Base-by-base conservation (phyloP, 2,113 vertebrate species). In the Chunga burmeisteri region DNA sequence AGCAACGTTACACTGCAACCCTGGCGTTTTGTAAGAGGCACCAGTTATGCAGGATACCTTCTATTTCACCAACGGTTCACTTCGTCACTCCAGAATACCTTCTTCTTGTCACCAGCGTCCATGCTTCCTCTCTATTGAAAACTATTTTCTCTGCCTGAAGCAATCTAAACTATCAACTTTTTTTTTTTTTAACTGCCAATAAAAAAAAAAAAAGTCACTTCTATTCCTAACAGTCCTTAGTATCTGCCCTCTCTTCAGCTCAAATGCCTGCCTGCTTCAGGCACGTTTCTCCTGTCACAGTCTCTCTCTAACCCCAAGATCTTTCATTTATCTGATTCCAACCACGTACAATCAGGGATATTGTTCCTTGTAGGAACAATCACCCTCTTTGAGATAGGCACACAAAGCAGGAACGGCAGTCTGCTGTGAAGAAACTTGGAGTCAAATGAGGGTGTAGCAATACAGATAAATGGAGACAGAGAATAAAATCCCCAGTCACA, bases 361-460 rank as follows among this genome's bases (percentile, higher is more conserved):
- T 32, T 66, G 16, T 66, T 93, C 32, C 62, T 78, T 36, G 40
- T 9, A 82, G 70, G 58, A 88, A 82, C 25, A 70, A 49, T 68
- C 14, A 2, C 22, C 34, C 17, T 68, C 27, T 63, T 63, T 42
- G 34, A 77, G 79, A 77, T 0, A 34, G 38, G 42, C 27, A 55
- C 46, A 78, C 38, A 82, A 75, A 88, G 49, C 40, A 80, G 44
- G 22, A 86, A n/a, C 36, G 85, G 56, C 7, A 78, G 1, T 49
- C 38, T 0, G 0, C 81, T 81, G 27, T 55, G 71, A 90, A 73
- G 79, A 62, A 83, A 65, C 26, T 23, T 30, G 29, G 49, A 80
- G 58, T 73, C 75, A 86, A 90, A 90, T 29, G 32, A 81, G 46
- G 36, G 42, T 67, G 50, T 29, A 90, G 74, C 71, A 94, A 73